Percentiles rank a stretch among this genome's conserved stretches.
Conservation (phyloP, 2,888 invertebrate species). For the Sclerodermus sp. region DNA sequence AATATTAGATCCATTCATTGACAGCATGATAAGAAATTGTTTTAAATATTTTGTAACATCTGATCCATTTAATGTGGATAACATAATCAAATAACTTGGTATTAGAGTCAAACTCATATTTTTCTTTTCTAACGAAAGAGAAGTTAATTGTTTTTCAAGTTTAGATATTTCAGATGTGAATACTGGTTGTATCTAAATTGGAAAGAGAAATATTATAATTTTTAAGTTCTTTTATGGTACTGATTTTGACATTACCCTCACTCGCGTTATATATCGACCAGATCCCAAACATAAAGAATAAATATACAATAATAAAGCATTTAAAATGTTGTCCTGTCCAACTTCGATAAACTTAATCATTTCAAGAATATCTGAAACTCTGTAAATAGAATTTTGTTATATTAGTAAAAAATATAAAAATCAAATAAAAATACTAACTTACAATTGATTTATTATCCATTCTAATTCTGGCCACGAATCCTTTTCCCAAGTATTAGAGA, state of each 20-base stretch:
- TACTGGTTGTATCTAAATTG: conserved; percentile 60
- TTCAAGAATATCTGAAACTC: conserved; percentile 64
- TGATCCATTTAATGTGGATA: conserved; percentile 59
- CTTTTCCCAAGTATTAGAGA: conserved; percentile 45
- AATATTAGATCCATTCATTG: conserved; percentile 60
- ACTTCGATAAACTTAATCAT: conserved; percentile 62
- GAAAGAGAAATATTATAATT: neutral
- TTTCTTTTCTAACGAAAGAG: conserved; percentile 59
- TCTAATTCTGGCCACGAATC: conserved; percentile 73
- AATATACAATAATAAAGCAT: conserved; percentile 62
- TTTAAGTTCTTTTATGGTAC: neutral
- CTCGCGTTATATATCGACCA: conserved; percentile 65
- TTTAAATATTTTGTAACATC: conserved; percentile 64
- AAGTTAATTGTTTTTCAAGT: conserved; percentile 67
- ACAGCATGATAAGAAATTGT: conserved; percentile 59
- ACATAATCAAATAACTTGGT: conserved; percentile 65
- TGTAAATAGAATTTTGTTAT: conserved; percentile 43
- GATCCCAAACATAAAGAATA: conserved; percentile 67
- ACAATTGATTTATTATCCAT: conserved; percentile 70
- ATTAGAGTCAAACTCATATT: conserved; percentile 62
- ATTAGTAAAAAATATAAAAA: neutral
- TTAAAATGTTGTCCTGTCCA: conserved; percentile 60
- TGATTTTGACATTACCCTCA: conserved; percentile 45
- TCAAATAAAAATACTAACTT: conserved; percentile 46
- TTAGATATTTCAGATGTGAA: conserved; percentile 64